Evolutionary conservation across 2,113 vertebrate genomes (phyloP), one percentile per base, ranked within the genome.

Genomic region (Lycaon pictus): DNA sequence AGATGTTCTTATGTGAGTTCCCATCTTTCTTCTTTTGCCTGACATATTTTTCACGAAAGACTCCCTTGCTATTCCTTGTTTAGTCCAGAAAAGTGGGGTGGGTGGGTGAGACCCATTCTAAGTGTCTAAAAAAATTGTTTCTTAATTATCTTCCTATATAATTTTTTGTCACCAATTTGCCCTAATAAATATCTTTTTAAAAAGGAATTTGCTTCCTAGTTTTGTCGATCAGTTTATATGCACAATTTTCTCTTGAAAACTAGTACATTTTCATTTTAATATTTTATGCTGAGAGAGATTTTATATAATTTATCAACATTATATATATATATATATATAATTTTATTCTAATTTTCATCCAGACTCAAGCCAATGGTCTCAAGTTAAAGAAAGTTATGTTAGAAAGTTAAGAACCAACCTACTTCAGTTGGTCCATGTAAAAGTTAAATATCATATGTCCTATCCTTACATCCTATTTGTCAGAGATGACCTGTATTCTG

Each of bases 1-100:
- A 97, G 87, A 96, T 97, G 88, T 94, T 96, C 87, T 84, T 71
- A 65, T 35, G n/a, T 48, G 77, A 95, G 69, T 53, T 88, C 8
- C 80, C 60, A 94, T 93, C 63, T 67, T 90, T 96, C 67, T 96
- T 92, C 65, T 90, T 92, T 65, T 23, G 71, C n/a, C 11, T 92
- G 81, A 90, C 15, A 55, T 86, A 88, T 88, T 92, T 96, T 89
- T 92, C 55, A 23, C 56, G 95, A 91, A 97, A 81, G 25, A 65
- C 15, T 88, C 72, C 51, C 32, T 96, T 92, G 25, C 1, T 37
- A 72, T 93, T 80, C 17, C n/a, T 86, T 5, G 0, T 63, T 95
- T 87, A 93, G 25, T 69, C 25, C 32, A 23, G 19, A 65, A 89
- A 17, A 35, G 32, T 43, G 43, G 3, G 3, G 0, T 4, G 9